phyloP scores from a whole-genome alignment of 2,797 vertebrate species.

The Halcyon smyrnensis region DNA sequence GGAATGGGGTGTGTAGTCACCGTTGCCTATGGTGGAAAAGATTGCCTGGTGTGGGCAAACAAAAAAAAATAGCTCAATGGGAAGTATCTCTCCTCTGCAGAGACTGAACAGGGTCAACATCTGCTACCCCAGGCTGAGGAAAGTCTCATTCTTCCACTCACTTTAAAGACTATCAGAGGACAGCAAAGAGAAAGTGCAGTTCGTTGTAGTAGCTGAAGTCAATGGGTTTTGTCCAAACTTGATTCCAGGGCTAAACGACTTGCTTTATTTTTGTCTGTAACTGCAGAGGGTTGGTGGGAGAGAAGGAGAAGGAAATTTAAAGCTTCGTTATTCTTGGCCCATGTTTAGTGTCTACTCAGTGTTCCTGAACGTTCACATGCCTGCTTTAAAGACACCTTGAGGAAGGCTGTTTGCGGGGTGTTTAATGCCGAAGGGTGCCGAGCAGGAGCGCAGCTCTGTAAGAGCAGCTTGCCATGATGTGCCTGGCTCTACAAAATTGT shows the following conservation, averaged over 20 bases:
- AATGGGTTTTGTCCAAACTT: slow-evolving; percentile 18
- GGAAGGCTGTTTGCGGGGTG: not conserved
- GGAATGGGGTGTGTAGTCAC: slow-evolving; percentile 46
- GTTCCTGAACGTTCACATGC: not conserved
- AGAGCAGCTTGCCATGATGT: not conserved
- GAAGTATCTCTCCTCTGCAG: not conserved
- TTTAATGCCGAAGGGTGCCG: not conserved
- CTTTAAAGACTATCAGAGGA: not conserved
- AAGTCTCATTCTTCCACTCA: not conserved
- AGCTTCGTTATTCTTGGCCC: slow-evolving; percentile 19
- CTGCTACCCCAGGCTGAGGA: not conserved
- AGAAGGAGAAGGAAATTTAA: slow-evolving; percentile 11
- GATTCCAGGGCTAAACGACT: not conserved
- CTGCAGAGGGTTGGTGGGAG: not conserved
- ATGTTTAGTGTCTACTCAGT: not conserved
- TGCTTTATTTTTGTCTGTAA: slow-evolving; percentile 9
- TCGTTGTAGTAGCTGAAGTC: not conserved
- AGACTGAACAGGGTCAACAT: not conserved
- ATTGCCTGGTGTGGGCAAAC: not conserved
- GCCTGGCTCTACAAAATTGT: not conserved
- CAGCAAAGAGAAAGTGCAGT: not conserved
- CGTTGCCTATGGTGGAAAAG: not conserved
- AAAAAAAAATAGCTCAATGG: not conserved
- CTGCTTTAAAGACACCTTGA: not conserved
- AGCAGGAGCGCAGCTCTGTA: not conserved